Evolutionary conservation across 2,888 invertebrate species (phyloP), one percentile per base, ranked within the genome.

Genomic region (Xanthorhoe spadicearia): DNA sequence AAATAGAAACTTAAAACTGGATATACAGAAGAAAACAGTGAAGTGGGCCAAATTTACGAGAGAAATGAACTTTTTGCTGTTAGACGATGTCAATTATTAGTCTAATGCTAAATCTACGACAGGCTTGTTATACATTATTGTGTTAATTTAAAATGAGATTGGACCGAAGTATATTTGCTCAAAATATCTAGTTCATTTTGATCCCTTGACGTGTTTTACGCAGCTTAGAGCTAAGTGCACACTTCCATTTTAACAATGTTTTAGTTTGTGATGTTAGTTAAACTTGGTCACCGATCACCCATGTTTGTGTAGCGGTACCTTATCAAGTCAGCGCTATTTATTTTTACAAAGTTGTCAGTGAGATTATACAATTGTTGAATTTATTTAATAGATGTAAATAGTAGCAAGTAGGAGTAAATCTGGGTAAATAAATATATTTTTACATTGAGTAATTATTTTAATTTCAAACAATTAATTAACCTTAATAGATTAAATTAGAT

Each of bases 1-100:
- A 72, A 84, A 93, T 28, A 93, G 92, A 60, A 94, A 94, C 53
- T 83, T 96, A 55, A 94, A 94, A 78, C 92, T 97, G 46, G 93
- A 94, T 72, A 88, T 95, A 66, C 84, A 91, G 49, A 94, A 94
- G 74, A 94, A 88, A 81, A 89, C 79, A 56, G 92, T 87, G 15
- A 88, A 80, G 66, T 92, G 89, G 88, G 77, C 90, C 0, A 82
- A 78, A 49, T 77, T 76, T 74, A 79, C 79, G 9, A 85, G 92
- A 66, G 84, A 88, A 62, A 89, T 90, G 83, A 84, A 83, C 68
- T 88, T 78, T 80, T 81, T 93, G 65, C 71, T 79, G 18, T 64
- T 92, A 18, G 83, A 82, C 67, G 77, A 85, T 59, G 77, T 58
- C 75, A 73, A 84, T 23, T 78, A 77, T 53, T 64, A 43, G 38